Base-by-base conservation (phyloP, 2,113 vertebrate species). In the Pionites leucogaster region DNA sequence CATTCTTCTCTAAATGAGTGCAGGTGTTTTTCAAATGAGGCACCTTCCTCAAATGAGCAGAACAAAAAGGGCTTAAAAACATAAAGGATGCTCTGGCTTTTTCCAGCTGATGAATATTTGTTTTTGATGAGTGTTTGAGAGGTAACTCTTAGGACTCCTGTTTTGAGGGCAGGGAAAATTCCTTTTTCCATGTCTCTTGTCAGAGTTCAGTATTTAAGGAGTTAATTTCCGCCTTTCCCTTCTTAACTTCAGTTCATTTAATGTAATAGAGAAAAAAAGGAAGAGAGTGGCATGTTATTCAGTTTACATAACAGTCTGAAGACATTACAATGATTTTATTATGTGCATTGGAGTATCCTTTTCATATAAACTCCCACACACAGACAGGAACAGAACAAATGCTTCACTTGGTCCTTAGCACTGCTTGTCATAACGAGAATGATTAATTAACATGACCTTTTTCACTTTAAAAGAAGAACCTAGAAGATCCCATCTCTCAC, bases 401-500 rank as follows among this genome's bases (percentile, higher is more conserved):
- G 78, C 82, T 72, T 95, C 82, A 55, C 60, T 91, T 8, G 9
- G 59, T 92, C 83, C 77, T 93, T 95, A 91, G 88, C 59, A 7
- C 19, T 57, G 50, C 75, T 89, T 90, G 80, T 86, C 88, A 77
- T 49, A 90, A 96, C 0, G 20, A 88, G 39, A 79, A 47, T 31
- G 31, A 69, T 69, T 96, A 96, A 97, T 97, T 96, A 97, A 88
- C 37, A n/a, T 67, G 93, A 91, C 89, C 82, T 91, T 94, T 92
- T 42, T 25, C 53, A 17, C 59, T 79, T 76, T 42, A 91, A 67
- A 78, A 46, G 47, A 29, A 86, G 65, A 83, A 16, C 35, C 3
- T 62, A 60, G 55, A 86, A 93, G 74, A 64, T 90, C 62, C 10
- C 18, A 75, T 16, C 17, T 74, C 84, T 76, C 60, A 18, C 33